These are phyloP conservation scores for Eumaeus atala DNA, from an alignment of 1,140 invertebrate species.

Conservation along the genomic window DNA sequence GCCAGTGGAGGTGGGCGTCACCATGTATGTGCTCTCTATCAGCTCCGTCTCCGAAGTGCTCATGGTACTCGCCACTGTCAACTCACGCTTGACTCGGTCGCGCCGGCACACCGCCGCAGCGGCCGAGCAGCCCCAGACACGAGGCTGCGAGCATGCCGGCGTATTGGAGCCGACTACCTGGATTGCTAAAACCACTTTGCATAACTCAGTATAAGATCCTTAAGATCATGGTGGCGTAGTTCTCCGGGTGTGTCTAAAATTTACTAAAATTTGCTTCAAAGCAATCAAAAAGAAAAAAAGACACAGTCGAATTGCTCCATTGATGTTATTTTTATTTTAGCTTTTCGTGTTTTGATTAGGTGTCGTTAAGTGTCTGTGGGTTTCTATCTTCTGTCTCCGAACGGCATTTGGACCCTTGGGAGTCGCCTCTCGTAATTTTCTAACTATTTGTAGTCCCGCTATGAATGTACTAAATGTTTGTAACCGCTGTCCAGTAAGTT, in stretches of 20 bases:
- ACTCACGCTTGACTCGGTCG: constrained; percentile 60
- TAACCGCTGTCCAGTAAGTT: constrained; percentile 46
- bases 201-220: constrained; percentile 16
- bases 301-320: constrained; percentile 55
- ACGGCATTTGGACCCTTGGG: constrained; percentile 41
- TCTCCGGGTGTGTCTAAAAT: constrained; percentile 46
- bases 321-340: constrained; percentile 54
- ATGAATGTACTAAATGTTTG: constrained; percentile 62
- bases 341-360: constrained; percentile 66
- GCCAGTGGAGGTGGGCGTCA: constrained; percentile 96
- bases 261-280: constrained; percentile 53
- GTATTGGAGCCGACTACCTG: constrained; percentile 52
- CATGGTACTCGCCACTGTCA: constrained; percentile 85
- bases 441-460: constrained; percentile 59
- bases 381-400: constrained; percentile 54
- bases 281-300: constrained; percentile 53
- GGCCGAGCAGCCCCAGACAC: constrained; percentile 54
- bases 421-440: constrained; percentile 45
- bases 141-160: constrained; percentile 57
- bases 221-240: constrained; percentile 41
- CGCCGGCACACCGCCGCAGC: constrained; percentile 34
- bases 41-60: constrained; percentile 98
- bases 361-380: constrained; percentile 60
- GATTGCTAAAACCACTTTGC: constrained; percentile 36
- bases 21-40: constrained; percentile 98